Evolutionary conservation across 1,140 invertebrate genomes (phyloP).

Genomic region (Saccostrea cuccullata): DNA sequence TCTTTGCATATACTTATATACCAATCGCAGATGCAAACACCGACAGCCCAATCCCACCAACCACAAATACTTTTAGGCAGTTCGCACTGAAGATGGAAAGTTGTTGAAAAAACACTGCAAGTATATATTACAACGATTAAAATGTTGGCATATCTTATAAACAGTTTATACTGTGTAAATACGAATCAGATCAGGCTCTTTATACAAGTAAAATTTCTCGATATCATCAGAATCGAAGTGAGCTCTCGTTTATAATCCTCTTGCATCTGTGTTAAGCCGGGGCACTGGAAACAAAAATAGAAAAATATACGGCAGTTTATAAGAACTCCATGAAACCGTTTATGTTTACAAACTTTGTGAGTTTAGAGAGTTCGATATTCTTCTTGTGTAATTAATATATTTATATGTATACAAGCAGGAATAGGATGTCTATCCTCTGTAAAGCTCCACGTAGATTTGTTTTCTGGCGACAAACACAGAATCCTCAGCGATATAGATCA

Average conservation of each 20-base stretch:
- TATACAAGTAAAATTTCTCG: constrained; percentile 22
- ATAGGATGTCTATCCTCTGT: background rate
- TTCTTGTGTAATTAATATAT: background rate
- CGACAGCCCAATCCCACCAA: background rate
- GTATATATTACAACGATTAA: constrained; percentile 32
- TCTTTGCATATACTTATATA: constrained; percentile 19
- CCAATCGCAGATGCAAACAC: background rate
- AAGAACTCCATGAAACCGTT: background rate
- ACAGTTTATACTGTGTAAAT: constrained; percentile 30
- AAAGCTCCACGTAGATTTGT: background rate
- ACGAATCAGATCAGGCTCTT: background rate
- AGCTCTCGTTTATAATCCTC: background rate
- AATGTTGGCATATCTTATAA: constrained; percentile 41
- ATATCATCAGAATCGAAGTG: background rate
- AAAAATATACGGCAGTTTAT: background rate
- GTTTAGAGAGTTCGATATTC: background rate
- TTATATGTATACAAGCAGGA: background rate
- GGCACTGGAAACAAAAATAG: background rate
- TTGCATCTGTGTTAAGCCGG: background rate
- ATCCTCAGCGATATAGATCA: background rate
- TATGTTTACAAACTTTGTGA: background rate
- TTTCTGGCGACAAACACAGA: background rate
- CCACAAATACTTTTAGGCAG: background rate
- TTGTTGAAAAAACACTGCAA: constrained; percentile 27
- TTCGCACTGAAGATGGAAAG: constrained; percentile 30